phyloP scores from a whole-genome alignment of 2,888 invertebrate species.

The Plebejus argus region DNA sequence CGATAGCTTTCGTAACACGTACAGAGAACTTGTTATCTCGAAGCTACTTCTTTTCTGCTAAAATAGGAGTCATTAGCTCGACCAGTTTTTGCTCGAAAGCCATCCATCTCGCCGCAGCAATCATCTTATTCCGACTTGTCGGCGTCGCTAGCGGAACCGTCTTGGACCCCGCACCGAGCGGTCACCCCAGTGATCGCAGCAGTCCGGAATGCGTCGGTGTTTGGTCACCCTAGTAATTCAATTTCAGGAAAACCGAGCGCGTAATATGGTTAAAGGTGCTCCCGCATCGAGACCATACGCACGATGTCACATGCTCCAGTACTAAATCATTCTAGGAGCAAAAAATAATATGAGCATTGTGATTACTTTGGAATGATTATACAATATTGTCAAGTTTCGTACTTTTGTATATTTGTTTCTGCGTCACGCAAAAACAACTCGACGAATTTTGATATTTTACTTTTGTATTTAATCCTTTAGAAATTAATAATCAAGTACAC shows the following conservation, averaged over 20 bases:
- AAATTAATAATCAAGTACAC: too few species aligned
- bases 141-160: background rate
- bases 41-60: background rate
- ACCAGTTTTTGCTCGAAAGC: background rate
- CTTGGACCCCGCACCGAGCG: background rate
- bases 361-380: too few species aligned
- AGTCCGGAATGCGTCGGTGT: background rate
- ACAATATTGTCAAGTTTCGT: too few species aligned
- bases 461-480: too few species aligned
- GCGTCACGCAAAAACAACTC: too few species aligned
- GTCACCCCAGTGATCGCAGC: background rate
- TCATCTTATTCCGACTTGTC: background rate
- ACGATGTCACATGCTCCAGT: too few species aligned
- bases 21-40: background rate
- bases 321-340: too few species aligned
- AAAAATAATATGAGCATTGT: too few species aligned
- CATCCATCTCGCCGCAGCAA: background rate
- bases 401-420: too few species aligned
- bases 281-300: too few species aligned
- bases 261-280: background rate
- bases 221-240: background rate
- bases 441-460: too few species aligned
- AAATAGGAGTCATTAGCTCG: background rate
- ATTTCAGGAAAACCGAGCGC: background rate
- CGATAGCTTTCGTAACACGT: background rate